phyloP scores from a whole-genome alignment of 2,888 invertebrate species.

The Uloborus plumipes region DNA sequence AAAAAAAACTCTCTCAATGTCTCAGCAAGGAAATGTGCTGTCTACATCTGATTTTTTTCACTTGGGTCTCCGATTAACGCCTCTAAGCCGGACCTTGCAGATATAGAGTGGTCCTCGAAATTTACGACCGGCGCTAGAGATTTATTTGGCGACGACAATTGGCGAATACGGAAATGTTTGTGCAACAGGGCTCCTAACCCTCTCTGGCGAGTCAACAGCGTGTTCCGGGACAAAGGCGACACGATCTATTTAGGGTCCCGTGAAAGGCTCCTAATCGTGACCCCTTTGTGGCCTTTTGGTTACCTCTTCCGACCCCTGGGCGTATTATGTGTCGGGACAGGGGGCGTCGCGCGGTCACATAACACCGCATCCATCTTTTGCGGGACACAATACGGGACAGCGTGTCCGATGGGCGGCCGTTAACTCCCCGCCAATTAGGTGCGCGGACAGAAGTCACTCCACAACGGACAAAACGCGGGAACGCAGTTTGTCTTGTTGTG shows the following conservation, averaged over 20 bases:
- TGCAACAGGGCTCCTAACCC: slow-evolving; percentile 39
- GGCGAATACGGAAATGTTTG: slow-evolving; percentile 48
- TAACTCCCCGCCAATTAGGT: slow-evolving; percentile 38
- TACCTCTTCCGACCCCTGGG: slow-evolving; percentile 43
- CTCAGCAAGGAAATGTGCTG: no score
- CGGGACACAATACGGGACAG: slow-evolving; percentile 48
- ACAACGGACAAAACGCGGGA: no score
- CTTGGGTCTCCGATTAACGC: no score
- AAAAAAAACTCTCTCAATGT: no score
- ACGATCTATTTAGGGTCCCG: slow-evolving; percentile 33
- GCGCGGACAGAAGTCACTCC: neutral
- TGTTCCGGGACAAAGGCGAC: slow-evolving; percentile 38
- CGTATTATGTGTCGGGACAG: slow-evolving; percentile 42
- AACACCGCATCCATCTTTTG: slow-evolving; percentile 54
- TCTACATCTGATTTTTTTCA: no score
- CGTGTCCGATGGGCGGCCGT: slow-evolving; percentile 48
- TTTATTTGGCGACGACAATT: slow-evolving; percentile 63
- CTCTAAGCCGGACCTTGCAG: no score
- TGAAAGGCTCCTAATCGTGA: slow-evolving; percentile 57
- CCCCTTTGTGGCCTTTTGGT: slow-evolving; percentile 53
- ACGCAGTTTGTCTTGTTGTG: no score
- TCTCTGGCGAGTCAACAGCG: slow-evolving; percentile 51
- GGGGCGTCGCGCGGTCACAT: slow-evolving; percentile 58
- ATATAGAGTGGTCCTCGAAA: slow-evolving; percentile 2
- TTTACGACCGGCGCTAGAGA: slow-evolving; percentile 17